These are phyloP conservation scores for Lepidonotus clava DNA, from an alignment of 2,888 invertebrate genomes.

Conservation along the genomic window DNA sequence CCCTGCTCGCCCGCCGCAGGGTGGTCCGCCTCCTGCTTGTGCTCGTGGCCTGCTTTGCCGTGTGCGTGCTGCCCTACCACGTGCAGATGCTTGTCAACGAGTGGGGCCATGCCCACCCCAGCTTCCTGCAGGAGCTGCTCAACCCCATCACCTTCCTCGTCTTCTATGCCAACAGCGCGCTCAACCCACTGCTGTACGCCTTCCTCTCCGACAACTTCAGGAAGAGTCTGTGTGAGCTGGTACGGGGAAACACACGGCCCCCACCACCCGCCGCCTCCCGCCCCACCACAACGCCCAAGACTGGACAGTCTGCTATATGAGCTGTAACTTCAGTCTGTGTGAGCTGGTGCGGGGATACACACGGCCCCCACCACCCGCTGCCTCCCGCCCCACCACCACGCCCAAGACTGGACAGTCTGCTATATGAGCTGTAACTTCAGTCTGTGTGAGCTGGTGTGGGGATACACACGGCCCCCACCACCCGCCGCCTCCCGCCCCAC, in stretches of 20 bases:
- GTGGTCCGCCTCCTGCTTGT: slow-evolving; percentile 94
- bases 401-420: no score
- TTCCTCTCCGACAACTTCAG: slow-evolving; percentile 51
- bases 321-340: no score
- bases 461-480: background rate
- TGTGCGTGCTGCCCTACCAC: slow-evolving; percentile 94
- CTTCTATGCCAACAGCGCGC: slow-evolving; percentile 41
- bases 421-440: no score
- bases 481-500: background rate
- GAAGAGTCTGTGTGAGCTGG: slow-evolving; percentile 20
- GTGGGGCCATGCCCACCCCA: slow-evolving; percentile 82
- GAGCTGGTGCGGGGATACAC: background rate
- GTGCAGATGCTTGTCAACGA: slow-evolving; percentile 88
- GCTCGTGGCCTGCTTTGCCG: slow-evolving; percentile 91
- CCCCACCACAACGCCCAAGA: background rate
- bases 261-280: background rate
- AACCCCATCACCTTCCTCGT: slow-evolving; percentile 40
- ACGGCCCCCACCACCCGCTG: background rate
- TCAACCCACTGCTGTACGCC: slow-evolving; percentile 38
- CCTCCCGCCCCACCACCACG: background rate
- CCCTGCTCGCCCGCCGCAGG: slow-evolving; percentile 87
- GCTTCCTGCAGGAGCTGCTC: background rate
- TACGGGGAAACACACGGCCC: background rate
- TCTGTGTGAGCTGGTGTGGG: background rate
- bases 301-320: no score